Conservation (phyloP, 2,888 invertebrate species). For the Argyra leucocephala region DNA sequence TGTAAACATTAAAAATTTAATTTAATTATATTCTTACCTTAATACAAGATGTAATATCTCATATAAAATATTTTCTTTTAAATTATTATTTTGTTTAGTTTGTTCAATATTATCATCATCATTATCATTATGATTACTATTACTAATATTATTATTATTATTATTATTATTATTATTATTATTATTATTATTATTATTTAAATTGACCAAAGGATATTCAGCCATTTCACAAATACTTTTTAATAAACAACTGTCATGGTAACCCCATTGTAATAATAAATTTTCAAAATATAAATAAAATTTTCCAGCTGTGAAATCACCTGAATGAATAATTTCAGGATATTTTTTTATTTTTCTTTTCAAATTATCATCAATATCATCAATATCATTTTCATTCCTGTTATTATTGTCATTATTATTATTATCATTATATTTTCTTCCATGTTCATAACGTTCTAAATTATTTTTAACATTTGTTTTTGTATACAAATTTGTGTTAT, state of each 20-base stretch:
- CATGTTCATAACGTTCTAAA: neutral
- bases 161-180: neutral
- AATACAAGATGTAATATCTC: neutral
- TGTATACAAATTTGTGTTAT: slow-evolving; percentile 17
- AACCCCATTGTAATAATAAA: slow-evolving; percentile 27
- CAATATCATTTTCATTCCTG: neutral
- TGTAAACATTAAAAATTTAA: too few species aligned
- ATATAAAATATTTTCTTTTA: neutral
- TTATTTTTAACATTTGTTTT: neutral
- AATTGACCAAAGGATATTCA: slow-evolving; percentile 49
- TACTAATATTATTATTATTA: slow-evolving; percentile 39
- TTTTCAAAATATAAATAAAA: slow-evolving; percentile 38
- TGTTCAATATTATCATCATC: neutral
- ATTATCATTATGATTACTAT: slow-evolving; percentile 26
- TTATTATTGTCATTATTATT: neutral
- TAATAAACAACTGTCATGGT: slow-evolving; percentile 53
- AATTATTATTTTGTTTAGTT: neutral
- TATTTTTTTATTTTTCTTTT: neutral
- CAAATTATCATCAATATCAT: neutral
- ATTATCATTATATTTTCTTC: neutral
- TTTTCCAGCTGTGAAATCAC: slow-evolving; percentile 40
- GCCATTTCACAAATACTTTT: slow-evolving; percentile 59
- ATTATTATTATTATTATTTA: slow-evolving; percentile 43
- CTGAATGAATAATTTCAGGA: slow-evolving; percentile 30
- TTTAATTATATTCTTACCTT: neutral